A percentile compares a stretch with the other conserved stretches of the same genome.
Conservation (phyloP, 2,797 vertebrate species). For the Taeniopygia guttata region DNA sequence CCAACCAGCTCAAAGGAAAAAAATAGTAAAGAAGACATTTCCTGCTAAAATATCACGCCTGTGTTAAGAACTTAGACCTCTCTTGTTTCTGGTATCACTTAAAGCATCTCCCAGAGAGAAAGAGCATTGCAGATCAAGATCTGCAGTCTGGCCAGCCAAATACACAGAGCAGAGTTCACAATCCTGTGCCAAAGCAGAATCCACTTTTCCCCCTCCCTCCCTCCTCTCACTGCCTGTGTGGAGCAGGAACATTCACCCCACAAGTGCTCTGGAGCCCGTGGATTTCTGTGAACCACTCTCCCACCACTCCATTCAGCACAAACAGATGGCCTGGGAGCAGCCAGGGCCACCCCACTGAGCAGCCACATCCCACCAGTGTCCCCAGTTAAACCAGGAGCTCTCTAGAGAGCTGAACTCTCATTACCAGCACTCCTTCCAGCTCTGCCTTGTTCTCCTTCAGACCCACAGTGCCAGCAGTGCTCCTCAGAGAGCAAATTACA, state of each 20-base stretch:
- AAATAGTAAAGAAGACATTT: background rate
- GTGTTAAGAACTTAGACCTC: background rate
- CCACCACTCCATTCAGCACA: background rate
- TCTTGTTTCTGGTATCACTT: background rate
- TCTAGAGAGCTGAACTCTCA: background rate
- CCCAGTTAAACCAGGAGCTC: background rate
- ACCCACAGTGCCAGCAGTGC: background rate
- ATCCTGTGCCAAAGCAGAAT: background rate
- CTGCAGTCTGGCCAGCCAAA: background rate
- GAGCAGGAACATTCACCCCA: background rate
- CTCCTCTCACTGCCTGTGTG: background rate
- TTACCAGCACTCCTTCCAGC: background rate
- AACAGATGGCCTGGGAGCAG: background rate
- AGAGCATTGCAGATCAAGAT: background rate
- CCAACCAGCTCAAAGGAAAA: background rate
- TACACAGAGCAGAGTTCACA: background rate
- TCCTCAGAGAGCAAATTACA: background rate
- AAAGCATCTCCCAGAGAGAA: background rate
- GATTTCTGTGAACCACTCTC: background rate
- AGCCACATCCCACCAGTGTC: background rate
- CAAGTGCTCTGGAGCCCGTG: background rate
- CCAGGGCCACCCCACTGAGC: background rate
- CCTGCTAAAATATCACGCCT: fast-evolving
- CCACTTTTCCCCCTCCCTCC: background rate
- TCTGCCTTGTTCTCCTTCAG: background rate